A percentile compares a stretch with the other conserved stretches of the same genome.
phyloP scores from a whole-genome alignment of 2,113 vertebrate genomes.

The Cyanoderma ruficeps region DNA sequence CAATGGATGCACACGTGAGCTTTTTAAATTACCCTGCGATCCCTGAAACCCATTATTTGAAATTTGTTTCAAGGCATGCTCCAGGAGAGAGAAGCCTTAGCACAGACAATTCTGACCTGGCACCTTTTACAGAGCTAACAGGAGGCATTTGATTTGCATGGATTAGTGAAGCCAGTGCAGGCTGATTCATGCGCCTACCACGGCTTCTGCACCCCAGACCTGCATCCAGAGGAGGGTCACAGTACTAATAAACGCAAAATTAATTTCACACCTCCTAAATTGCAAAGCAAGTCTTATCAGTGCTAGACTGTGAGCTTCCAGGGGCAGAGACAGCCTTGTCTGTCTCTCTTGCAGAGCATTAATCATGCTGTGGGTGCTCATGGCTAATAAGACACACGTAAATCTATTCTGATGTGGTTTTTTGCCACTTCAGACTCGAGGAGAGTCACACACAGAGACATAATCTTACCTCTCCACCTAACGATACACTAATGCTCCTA shows the following conservation, averaged over 20 bases:
- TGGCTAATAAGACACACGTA: neutral
- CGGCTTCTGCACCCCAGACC: neutral
- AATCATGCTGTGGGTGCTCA: conserved; percentile 50
- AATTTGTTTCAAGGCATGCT: neutral
- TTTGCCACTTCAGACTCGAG: conserved; percentile 8
- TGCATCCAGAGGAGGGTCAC: neutral
- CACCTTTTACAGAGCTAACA: neutral
- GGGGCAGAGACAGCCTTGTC: neutral
- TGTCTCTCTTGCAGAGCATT: conserved; percentile 13
- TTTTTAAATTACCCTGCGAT: neutral
- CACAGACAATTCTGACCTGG: neutral
- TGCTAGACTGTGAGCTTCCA: neutral
- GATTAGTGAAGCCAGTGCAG: neutral
- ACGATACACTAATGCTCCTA: conserved; percentile 8
- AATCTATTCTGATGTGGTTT: conserved; percentile 40
- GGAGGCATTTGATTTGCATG: neutral
- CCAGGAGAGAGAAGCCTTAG: neutral
- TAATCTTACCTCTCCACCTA: conserved; percentile 23
- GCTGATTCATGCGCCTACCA: neutral
- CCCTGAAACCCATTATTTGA: neutral
- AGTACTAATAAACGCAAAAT: neutral
- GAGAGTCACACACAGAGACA: neutral
- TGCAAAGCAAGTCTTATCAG: neutral
- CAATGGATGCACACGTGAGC: neutral
- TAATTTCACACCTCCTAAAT: conserved; percentile 38